Conservation (phyloP, 2,888 invertebrate species). For the Xestia rhomboidea region DNA sequence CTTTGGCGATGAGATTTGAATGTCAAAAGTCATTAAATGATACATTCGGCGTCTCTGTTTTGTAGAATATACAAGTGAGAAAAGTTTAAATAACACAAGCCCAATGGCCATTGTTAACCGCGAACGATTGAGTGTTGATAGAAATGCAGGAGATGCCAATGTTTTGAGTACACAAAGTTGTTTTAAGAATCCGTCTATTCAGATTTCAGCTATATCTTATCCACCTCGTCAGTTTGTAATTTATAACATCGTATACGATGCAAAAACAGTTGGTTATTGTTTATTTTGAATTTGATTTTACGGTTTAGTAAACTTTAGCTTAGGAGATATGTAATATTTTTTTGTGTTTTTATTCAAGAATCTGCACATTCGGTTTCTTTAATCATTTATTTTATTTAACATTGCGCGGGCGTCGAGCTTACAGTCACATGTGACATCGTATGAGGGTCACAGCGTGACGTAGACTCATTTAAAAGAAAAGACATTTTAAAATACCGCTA, state of each 20-base stretch:
- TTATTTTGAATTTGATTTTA: constrained; percentile 56
- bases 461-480: constrained; percentile 54
- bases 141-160: constrained; percentile 48
- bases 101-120: constrained; percentile 38
- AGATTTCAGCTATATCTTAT: constrained; percentile 42
- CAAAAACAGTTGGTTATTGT: constrained; percentile 54
- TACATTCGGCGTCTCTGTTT: constrained; percentile 11
- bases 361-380: constrained; percentile 30
- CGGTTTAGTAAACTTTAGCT: constrained; percentile 44
- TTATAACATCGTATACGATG: constrained; percentile 54
- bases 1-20: constrained; percentile 59
- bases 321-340: constrained; percentile 28
- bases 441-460: constrained; percentile 51
- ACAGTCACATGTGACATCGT: constrained; percentile 42
- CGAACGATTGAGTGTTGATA: constrained; percentile 45
- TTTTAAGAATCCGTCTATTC: constrained; percentile 49
- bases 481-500: constrained; percentile 58
- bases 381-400: constrained; percentile 41
- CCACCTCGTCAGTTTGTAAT: constrained; percentile 50
- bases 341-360: constrained; percentile 21
- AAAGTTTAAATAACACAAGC: constrained; percentile 44
- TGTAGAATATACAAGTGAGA: constrained; percentile 12
- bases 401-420: constrained; percentile 42
- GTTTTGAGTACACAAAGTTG: constrained; percentile 53
- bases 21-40: constrained; percentile 47